Evolutionary conservation across 2,888 invertebrate genomes (phyloP), one percentile per base, ranked within the genome.

Genomic region (Pristionchus arcanus): DNA sequence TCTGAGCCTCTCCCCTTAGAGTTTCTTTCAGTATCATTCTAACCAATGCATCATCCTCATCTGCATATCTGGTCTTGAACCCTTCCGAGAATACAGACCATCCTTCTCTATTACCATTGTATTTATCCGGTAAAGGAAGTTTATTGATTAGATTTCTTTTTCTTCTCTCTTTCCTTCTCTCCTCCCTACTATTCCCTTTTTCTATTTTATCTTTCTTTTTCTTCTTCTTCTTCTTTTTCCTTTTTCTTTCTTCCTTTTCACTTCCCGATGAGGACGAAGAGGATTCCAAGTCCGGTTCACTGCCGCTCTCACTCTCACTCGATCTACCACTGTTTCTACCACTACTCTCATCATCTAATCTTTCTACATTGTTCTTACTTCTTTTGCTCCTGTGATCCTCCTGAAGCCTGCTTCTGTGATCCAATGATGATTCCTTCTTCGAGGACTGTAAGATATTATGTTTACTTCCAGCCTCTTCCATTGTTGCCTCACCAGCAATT

Each of bases 171-270:
- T n/a, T 63, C n/a, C 63, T 19, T 7, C 21, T 21, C n/a, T n/a
- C n/a, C n/a, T n/a, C n/a, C n/a, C n/a, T n/a, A 25, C n/a, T 63
- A 5, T 63, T n/a, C 9, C 31, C 28, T 7, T 28, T 31, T 9
- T 71, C 31, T 31, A 11, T 71, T 71, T 31, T 71, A 11, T 31
- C 71, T 16, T 71, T 71, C 7, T 31, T 9, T 31, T 71, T 31
- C 71, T 71, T 71, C 71, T 71, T 15, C 28, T 71, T 71, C 71
- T 31, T 63, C n/a, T n/a, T n/a, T n/a, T n/a, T n/a, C n/a, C n/a
- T n/a, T n/a, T n/a, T n/a, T n/a, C n/a, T n/a, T n/a, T n/a, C n/a
- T 21, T 25, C 63, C 9, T 63, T 63, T 21, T 53, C 15, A 11
- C 11, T 15, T 11, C 11, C 53, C 11, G 53, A 53, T 11, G 53